These are phyloP conservation scores for Sphaeridia pumilis DNA, from an alignment of 2,888 invertebrate species.

Conservation along the genomic window DNA sequence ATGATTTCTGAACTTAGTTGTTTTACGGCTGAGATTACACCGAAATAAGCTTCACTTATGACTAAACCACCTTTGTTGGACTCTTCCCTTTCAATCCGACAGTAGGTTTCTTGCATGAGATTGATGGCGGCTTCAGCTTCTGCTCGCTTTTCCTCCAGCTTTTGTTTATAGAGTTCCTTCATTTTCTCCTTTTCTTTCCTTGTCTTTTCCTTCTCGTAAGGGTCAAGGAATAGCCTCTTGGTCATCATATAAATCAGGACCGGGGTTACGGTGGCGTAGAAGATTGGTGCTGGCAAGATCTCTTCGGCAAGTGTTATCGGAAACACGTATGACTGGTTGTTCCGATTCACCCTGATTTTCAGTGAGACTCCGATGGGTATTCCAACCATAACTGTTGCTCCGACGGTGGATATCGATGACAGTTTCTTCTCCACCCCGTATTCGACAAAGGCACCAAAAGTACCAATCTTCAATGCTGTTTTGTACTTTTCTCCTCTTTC, in stretches of 20 bases:
- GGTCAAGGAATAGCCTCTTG: conserved; percentile 74
- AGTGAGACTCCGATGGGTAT: conserved; percentile 77
- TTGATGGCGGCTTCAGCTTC: conserved; percentile 79
- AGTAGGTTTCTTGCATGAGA: conserved; percentile 82
- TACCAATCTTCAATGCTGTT: conserved; percentile 47
- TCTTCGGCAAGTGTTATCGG: conserved; percentile 86
- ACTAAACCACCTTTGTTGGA: conserved; percentile 70
- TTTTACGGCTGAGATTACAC: conserved; percentile 43
- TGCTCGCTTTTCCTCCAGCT: conserved; percentile 62
- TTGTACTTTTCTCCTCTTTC: conserved; percentile 56
- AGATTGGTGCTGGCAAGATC: conserved; percentile 74
- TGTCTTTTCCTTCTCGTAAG: conserved; percentile 63
- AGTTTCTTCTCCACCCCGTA: conserved; percentile 89
- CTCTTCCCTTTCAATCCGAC: conserved; percentile 69
- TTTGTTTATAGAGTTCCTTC: conserved; percentile 61
- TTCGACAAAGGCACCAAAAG: conserved; percentile 74
- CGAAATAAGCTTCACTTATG: conserved; percentile 71
- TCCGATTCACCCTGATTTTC: conserved; percentile 72
- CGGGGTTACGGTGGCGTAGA: conserved; percentile 87
- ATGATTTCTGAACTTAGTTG: conserved; percentile 48
- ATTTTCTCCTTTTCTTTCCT: conserved; percentile 69
- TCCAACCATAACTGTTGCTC: conserved; percentile 73
- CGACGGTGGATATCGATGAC: conserved; percentile 74
- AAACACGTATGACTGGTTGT: conserved; percentile 75
- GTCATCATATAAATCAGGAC: conserved; percentile 65